These are phyloP conservation scores for Muscicapa adusta DNA, from an alignment of 2,113 vertebrate species.

Conservation along the genomic window DNA sequence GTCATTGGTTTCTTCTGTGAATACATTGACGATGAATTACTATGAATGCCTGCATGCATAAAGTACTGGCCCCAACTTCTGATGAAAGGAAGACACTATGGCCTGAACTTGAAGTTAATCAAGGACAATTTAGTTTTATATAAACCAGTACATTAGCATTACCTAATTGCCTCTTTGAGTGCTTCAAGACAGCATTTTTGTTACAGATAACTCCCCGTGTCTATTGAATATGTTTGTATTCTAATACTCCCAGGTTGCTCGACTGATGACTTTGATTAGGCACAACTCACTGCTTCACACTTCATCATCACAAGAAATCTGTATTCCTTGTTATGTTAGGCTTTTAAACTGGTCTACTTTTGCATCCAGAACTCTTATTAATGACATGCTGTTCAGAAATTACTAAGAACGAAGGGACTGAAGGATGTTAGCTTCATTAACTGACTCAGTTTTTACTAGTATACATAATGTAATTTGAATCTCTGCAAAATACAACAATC, in stretches of 20 bases:
- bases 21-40: neutral
- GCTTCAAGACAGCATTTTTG: neutral
- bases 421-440: neutral
- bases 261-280: neutral
- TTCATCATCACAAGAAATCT: neutral
- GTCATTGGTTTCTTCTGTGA: neutral
- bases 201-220: neutral
- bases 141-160: neutral
- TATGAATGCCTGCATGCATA: neutral
- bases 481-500: neutral
- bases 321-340: neutral
- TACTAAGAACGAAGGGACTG: neutral
- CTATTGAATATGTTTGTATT: neutral
- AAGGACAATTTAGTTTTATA: neutral
- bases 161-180: neutral
- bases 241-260: neutral
- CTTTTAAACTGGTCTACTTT: neutral
- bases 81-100: neutral
- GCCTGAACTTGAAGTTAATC: neutral
- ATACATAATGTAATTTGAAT: neutral
- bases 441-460: neutral
- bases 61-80: neutral
- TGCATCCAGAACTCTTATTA: neutral
- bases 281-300: neutral
- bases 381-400: neutral